Evolutionary conservation across 1,140 invertebrate species (phyloP), one percentile per base, ranked within the genome.

Genomic region (Centruroides vittatus): DNA sequence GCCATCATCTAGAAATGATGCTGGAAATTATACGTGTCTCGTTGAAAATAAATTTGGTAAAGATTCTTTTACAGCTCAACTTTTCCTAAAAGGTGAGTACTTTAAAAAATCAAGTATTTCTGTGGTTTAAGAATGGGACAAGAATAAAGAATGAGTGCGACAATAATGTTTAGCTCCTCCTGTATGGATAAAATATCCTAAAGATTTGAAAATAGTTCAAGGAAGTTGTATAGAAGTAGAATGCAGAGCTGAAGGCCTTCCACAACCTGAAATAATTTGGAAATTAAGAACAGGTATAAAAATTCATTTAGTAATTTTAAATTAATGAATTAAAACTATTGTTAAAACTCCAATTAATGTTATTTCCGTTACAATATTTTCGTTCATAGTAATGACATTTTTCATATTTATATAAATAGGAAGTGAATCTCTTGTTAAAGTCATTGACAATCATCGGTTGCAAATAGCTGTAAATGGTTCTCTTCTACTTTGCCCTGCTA

Each of bases 31-130:
- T 73, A 84, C 86, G 0, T 96, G 93, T 73, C 81, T 85, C 67
- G 93, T 93, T 6, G 88, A 92, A 72, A 98, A 97, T 75, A 84
- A 86, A 11, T 93, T 90, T 73, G 92, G 92, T 47, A 87, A 88
- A 67, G 91, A 93, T 70, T 88, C 85, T 23, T 89, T 93, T 49
- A 93, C 79, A 88, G 6, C 91, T 94, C 72, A 84, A 85, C 54
- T 78, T 94, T 46, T 82, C 63, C 89, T 96, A 8, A 80, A 89
- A 62, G 86, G 86, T 89, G 73, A 75, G 70, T 61, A 58, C 54
- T 72, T 67, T 5, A 35, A 35, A 50, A 10, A 47, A 1, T 47
- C 55, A 35, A 12, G 35, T 48, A 23, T 8, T 57, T 48, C 48
- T 4, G 23, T 23, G 5, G 9, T 34, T 34, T 23, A n/a, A 54